Conservation (phyloP, 2,888 invertebrate genomes). For the Aspidapion aeneum region DNA sequence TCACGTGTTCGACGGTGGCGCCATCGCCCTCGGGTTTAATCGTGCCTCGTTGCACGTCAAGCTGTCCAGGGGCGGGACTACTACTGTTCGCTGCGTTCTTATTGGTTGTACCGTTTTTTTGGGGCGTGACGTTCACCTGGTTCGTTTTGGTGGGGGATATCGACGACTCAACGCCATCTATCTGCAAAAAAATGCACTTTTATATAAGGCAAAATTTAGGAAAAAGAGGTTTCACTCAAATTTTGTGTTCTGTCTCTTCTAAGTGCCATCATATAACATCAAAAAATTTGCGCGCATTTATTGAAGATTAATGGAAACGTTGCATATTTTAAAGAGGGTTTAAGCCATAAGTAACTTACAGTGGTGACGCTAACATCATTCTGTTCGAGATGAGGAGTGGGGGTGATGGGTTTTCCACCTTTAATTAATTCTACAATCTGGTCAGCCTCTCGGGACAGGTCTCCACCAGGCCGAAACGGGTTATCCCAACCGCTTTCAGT, state of each 20-base stretch:
- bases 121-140: conserved; percentile 45
- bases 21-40: conserved; percentile 65
- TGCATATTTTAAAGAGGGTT: too few species aligned
- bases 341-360: not conserved
- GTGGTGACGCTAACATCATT: conserved; percentile 42
- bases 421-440: conserved; percentile 94
- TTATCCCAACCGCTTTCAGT: conserved; percentile 97
- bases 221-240: too few species aligned
- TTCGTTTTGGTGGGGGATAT: conserved; percentile 36
- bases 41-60: conserved; percentile 69
- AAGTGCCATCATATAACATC: too few species aligned
- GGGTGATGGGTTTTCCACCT: conserved; percentile 83
- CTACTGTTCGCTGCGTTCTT: conserved; percentile 40
- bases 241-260: too few species aligned
- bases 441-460: conserved; percentile 91
- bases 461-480: conserved; percentile 95
- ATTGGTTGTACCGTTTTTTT: conserved; percentile 41
- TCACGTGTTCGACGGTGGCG: conserved; percentile 84
- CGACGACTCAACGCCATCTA: conserved; percentile 23
- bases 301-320: too few species aligned
- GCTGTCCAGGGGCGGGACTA: conserved; percentile 51
- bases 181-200: conserved; percentile 6
- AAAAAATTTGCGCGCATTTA: too few species aligned
- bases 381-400: conserved; percentile 57
- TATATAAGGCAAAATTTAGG: too few species aligned